Base-by-base conservation (phyloP, 2,888 invertebrate species). In the Napeogenes inachia region DNA sequence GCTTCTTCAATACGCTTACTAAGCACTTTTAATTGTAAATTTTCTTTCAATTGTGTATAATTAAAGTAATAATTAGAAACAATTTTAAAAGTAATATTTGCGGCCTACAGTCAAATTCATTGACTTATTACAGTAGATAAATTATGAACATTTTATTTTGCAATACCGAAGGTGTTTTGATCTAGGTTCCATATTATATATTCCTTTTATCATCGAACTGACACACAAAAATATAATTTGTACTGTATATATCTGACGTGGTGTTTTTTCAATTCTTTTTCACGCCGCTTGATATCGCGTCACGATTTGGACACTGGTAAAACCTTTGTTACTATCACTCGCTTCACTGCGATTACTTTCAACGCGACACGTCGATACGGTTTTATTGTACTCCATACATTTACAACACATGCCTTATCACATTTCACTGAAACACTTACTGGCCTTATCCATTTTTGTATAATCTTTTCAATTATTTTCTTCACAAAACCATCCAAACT, bases 271-370 rank as follows among this genome's bases (percentile, higher is more conserved):
- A 87, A 86, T 88, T 50, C 50, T 77, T 73, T 88, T 90, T 87
- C 90, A 90, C 90, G 90, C 90, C 89, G 90, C 90, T 90, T 89
- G 88, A 88, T 85, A 78, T 74, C 83, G 85, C 89, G 88, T 85
- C 89, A 90, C 89, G 80, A 79, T 88, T 84, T 85, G 83, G 82
- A 91, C 88, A 89, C 90, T 90, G 91, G 89, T 90, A 89, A 89
- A 82, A 83, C 80, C 80, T 80, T 82, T 82, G 76, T 76, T 80
- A 78, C 76, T 79, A 78, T 80, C 82, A 84, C 81, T 77, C 79
- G 73, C 82, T 78, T 77, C 72, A 77, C 82, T 77, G 67, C 67
- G 62, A 57, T 56, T 45, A 59, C 59, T 70, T 73, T 71, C 73
- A 72, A 70, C 67, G 70, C 72, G 69, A 71, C 71, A 69, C 63